Percentiles rank a stretch among this genome's conserved stretches.
Conservation (phyloP, 37 sponge, comb jelly and placozoan genomes). For the Halichondria panicea region DNA sequence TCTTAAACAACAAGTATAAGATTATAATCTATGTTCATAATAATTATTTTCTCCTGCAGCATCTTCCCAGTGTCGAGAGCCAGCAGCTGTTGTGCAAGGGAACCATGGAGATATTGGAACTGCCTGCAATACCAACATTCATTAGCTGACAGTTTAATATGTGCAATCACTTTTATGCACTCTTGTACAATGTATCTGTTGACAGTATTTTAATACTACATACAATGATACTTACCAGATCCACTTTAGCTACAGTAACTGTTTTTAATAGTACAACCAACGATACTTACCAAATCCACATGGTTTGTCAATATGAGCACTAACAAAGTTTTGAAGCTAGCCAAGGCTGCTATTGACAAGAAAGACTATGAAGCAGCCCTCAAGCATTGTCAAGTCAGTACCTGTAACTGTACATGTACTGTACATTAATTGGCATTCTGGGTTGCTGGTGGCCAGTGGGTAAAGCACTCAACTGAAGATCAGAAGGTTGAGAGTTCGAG, state of each 20-base stretch:
- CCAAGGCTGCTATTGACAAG: constrained; percentile 59
- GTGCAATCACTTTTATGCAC: not conserved
- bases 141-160: too few relatives aligned
- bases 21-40: not conserved
- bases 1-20: not conserved
- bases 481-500: too few relatives aligned
- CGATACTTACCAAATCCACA: too few relatives aligned
- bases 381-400: constrained; percentile 64
- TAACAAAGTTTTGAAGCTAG: constrained; percentile 82
- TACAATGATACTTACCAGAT: not conserved
- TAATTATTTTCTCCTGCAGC: constrained; percentile 4
- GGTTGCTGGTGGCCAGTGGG: too few relatives aligned
- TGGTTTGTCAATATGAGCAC: too few relatives aligned
- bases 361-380: constrained; percentile 59
- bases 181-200: not conserved
- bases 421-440: too few relatives aligned
- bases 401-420: too few relatives aligned
- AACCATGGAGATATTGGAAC: constrained; percentile 35
- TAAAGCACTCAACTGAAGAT: too few relatives aligned
- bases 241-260: not conserved
- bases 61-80: constrained; percentile 29
- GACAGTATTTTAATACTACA: not conserved
- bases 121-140: constrained; percentile 20
- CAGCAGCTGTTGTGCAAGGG: constrained; percentile 26
- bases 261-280: not conserved